Base-by-base conservation (phyloP, 2,888 invertebrate genomes). In the Lucinisca nassula region DNA sequence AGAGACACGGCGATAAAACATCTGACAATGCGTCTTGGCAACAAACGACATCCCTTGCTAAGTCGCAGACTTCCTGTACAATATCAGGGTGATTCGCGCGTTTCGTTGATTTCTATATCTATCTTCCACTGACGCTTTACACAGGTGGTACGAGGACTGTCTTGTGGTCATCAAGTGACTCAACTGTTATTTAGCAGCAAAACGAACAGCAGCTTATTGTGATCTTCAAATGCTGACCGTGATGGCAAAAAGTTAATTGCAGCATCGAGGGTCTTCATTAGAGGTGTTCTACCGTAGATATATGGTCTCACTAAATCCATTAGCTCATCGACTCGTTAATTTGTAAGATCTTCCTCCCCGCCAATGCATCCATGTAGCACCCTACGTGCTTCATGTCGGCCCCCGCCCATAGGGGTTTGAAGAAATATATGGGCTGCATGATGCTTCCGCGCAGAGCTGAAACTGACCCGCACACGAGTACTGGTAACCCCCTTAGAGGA, bases 31-130 rank as follows among this genome's bases (percentile, higher is more conserved):
- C 30, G n/a, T 83, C 83, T 37, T 83, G 83, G 38, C 61, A 73
- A 27, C 79, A 79, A 32, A 79, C 78, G 38, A 74, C 74, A 38
- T 75, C 79, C 35, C 49, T 32, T 30, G 75, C 82, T 12, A 85
- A 27, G 12, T 77, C 27, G 51, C 85, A 85, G 12, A 45, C 77
- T 12, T 85, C 77, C 8, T 58, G 37, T 32, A 85, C 27, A 49
- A 81, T 49, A n/a, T 85, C 81, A 24, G 85, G 80, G 73, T 85
- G 80, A 38, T 85, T 85, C 21, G 21, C 61, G 81, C 4, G 85
- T 85, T 58, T 85, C 74, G 55, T 85, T 85, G 32, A 82, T 78
- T 4, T 27, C 27, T 10, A 79, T 74, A 24, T 85, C 85, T n/a
- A 85, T 81, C 35, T 30, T 32, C 85, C 85, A 85, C 17, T 70